Evolutionary conservation across 2,113 vertebrate species (phyloP).

Genomic region (Alaudala cheleensis): DNA sequence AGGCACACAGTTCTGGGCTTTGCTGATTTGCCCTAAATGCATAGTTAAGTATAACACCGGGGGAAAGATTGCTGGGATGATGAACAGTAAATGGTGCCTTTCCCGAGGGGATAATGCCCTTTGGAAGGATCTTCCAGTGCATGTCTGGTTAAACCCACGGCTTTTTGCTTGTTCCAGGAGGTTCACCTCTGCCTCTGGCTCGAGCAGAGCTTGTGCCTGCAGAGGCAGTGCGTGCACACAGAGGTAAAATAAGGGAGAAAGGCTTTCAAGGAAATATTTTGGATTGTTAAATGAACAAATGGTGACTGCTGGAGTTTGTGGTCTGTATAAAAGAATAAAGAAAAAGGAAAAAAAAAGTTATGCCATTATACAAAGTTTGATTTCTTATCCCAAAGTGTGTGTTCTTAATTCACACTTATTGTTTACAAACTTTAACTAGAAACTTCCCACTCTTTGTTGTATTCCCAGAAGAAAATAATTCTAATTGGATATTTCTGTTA

Average conservation of each 20-base stretch:
- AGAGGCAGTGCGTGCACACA: not conserved
- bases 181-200: not conserved
- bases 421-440: not conserved
- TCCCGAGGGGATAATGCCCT: not conserved
- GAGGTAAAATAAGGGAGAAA: not conserved
- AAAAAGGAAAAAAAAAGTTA: not conserved
- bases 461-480: not conserved
- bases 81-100: not conserved
- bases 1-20: not conserved
- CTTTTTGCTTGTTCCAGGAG: not conserved
- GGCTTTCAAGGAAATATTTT: not conserved
- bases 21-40: not conserved
- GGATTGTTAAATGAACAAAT: not conserved
- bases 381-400: not conserved
- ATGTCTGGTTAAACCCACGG: not conserved
- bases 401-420: not conserved
- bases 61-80: not conserved
- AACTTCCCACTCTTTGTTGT: not conserved
- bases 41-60: not conserved
- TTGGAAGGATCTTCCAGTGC: not conserved
- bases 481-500: not conserved
- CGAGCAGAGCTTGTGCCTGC: not conserved
- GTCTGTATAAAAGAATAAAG: not conserved
- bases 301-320: not conserved
- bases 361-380: fast-evolving